Conservation (phyloP, 2,113 vertebrate genomes). For the Probosciger aterrimus region DNA sequence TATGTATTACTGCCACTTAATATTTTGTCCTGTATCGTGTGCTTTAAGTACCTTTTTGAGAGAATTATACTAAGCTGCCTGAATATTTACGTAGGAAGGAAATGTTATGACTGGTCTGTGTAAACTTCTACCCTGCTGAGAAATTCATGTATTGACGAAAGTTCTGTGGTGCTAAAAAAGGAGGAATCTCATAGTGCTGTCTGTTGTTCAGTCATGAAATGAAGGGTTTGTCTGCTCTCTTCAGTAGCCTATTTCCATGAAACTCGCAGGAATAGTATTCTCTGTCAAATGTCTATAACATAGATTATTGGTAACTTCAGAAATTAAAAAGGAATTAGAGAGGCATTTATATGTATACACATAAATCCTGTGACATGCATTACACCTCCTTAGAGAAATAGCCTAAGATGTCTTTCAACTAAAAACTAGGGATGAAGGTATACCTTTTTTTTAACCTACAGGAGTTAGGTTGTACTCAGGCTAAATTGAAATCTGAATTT, state of each 20-base stretch:
- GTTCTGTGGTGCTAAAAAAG: not conserved
- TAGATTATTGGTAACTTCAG: not conserved
- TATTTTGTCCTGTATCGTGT: not conserved
- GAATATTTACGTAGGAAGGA: not conserved
- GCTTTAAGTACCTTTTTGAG: not conserved
- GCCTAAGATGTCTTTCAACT: not conserved
- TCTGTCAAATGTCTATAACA: not conserved
- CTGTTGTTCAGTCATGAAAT: not conserved
- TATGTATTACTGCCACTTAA: not conserved
- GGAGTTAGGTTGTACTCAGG: not conserved
- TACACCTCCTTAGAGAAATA: not conserved
- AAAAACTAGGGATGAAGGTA: not conserved
- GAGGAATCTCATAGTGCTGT: not conserved
- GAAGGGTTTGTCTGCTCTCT: not conserved
- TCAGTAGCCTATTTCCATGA: not conserved
- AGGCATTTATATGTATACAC: not conserved
- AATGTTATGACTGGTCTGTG: not conserved
- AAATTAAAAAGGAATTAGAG: not conserved
- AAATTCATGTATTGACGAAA: not conserved
- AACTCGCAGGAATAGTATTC: not conserved
- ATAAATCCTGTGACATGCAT: not conserved
- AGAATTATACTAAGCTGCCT: not conserved
- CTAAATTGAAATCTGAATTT: not conserved
- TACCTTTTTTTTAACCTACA: not conserved
- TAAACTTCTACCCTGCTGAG: not conserved